Evolutionary conservation across 2,113 vertebrate species (phyloP), one percentile per base, ranked within the genome.

Genomic region (Lepus timidus): DNA sequence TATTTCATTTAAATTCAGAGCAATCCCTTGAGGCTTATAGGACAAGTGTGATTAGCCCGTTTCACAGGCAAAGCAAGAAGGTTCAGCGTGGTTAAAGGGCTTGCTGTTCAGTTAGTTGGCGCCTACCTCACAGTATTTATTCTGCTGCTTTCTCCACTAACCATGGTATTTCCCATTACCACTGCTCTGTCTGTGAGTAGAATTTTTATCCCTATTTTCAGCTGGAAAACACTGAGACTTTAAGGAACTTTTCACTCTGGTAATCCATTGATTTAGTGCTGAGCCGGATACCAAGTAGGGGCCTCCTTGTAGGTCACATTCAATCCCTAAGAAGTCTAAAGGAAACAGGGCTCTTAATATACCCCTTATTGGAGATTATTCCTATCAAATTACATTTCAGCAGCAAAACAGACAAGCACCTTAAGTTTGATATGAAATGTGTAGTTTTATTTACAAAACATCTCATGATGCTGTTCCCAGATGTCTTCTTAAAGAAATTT

Each of bases 401-500:
- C 96, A 91, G 91, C 80, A 44, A 94, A 97, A 95, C 55, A 95
- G 94, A 94, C 88, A 96, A 90, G 95, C 83, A 95, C 76, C 88
- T 89, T 97, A 96, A 97, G 96, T 97, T 96, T 86, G 76, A 83
- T 96, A 92, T 92, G 87, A 97, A 97, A 85, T 92, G 79, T 95
- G 88, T 83, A 96, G 67, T 91, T 80, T 91, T 97, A 97, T 94
- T 97, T 97, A 97, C 75, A 97, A 95, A 97, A 92, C 87, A 98
- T 98, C 96, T 97, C 49, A 71, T 64, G 95, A 98, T 97, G 96
- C 95, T 97, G 85, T 98, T 98, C 93, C 97, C 98, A 98, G 98
- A 98, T 98, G 98, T 97, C 98, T 98, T 27, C 95, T 98, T 96
- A 97, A 98, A 98, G 97, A 96, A 98, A 98, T 95, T 97, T 98